Conservation (phyloP, 2,888 invertebrate genomes). For the Epinotia bilunana region DNA sequence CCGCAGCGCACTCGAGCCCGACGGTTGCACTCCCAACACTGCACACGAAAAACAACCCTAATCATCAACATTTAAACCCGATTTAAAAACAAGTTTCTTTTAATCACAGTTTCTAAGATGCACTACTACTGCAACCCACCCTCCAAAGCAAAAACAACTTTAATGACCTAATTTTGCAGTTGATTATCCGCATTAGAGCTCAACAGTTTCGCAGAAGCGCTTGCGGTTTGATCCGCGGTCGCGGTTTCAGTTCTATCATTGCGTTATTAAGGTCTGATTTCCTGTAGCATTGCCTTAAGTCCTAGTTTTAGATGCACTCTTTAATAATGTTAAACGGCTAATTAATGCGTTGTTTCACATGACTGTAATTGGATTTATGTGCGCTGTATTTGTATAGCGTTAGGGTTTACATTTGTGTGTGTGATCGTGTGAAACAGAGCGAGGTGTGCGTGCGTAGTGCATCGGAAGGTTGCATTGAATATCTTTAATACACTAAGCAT, state of each 20-base stretch:
- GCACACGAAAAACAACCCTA: conserved; percentile 50
- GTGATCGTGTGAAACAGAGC: conserved; percentile 58
- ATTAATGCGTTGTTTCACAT: conserved; percentile 52
- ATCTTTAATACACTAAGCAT: conserved; percentile 36
- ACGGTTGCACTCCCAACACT: conserved; percentile 45
- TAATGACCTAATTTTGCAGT: not conserved
- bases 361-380: conserved; percentile 49
- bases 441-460: conserved; percentile 58
- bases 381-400: conserved; percentile 17
- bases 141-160: not conserved
- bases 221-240: conserved; percentile 28
- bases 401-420: conserved; percentile 50
- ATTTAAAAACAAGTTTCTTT: conserved; percentile 47
- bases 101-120: conserved; percentile 26
- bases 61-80: conserved; percentile 47
- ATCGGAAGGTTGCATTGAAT: conserved; percentile 61
- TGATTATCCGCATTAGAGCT: not conserved
- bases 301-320: conserved; percentile 60
- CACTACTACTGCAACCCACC: not conserved
- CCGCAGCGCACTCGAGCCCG: conserved; percentile 61
- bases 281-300: conserved; percentile 58
- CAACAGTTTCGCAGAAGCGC: conserved; percentile 5
- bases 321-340: conserved; percentile 56
- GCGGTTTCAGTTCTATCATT: conserved; percentile 40
- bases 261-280: conserved; percentile 57